A percentile compares a stretch with the other conserved stretches of the same genome.
Evolutionary conservation across 1,140 invertebrate species (phyloP).

Genomic region (Drosophila sulfurigaster): DNA sequence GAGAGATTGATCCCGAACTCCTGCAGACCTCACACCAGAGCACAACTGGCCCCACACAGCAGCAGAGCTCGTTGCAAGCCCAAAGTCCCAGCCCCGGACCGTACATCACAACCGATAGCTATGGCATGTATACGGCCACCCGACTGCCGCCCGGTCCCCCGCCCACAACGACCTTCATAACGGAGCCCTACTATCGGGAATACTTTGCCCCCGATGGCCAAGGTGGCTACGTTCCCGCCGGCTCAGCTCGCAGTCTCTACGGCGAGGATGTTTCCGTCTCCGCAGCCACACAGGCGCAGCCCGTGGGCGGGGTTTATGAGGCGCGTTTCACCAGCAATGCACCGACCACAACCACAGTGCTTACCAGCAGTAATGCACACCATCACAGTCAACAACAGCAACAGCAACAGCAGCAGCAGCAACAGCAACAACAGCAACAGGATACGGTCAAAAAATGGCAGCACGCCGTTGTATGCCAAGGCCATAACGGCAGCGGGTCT

Average conservation of each 20-base stretch:
- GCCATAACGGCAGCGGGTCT: constrained; percentile 89
- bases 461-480: constrained; percentile 81
- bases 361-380: constrained; percentile 60
- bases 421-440: constrained; percentile 68
- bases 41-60: constrained; percentile 27
- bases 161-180: constrained; percentile 79
- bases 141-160: constrained; percentile 72
- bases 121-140: constrained; percentile 83
- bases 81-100: constrained; percentile 84
- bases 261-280: constrained; percentile 73
- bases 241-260: constrained; percentile 67
- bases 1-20: constrained; percentile 44
- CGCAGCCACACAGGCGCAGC: constrained; percentile 55
- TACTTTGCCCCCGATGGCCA: constrained; percentile 82
- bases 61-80: constrained; percentile 62
- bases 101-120: constrained; percentile 80
- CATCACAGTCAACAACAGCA: constrained; percentile 62
- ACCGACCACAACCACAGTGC: constrained; percentile 74
- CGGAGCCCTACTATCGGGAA: constrained; percentile 84
- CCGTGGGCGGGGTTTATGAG: constrained; percentile 72
- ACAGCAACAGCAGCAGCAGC: constrained; percentile 65
- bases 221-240: constrained; percentile 76
- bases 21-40: constrained; percentile 75
- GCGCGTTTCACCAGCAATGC: constrained; percentile 76
- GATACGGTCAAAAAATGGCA: constrained; percentile 53